A percentile compares a stretch with the other conserved stretches of the same genome.
These are phyloP conservation scores for Gambelia wislizenii DNA, from an alignment of 2,797 vertebrate species.

Conservation along the genomic window DNA sequence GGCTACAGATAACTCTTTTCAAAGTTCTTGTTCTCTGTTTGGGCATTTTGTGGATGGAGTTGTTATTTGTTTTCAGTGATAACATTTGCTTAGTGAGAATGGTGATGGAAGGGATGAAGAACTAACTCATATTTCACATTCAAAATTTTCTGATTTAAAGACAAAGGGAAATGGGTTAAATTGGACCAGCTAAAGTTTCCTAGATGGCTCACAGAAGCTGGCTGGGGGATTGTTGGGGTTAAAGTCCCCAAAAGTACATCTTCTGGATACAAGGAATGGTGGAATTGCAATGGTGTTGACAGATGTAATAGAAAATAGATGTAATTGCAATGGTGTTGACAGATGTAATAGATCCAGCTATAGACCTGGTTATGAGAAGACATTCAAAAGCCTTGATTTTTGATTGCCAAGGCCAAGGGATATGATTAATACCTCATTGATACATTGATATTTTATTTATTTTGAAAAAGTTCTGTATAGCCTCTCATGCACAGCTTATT, in stretches of 20 bases:
- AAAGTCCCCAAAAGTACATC: too few species aligned
- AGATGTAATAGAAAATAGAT: slow-evolving; percentile 60
- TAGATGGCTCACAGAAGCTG: slow-evolving; percentile 31
- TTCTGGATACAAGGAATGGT: slow-evolving; percentile 27
- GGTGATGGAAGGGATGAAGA: not conserved
- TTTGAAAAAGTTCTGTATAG: not conserved
- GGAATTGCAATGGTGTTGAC: slow-evolving; percentile 65
- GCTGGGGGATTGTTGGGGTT: too few species aligned
- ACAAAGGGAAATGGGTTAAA: slow-evolving; percentile 58
- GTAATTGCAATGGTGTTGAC: slow-evolving; percentile 65
- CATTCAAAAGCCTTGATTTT: slow-evolving; percentile 63
- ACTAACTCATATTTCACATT: slow-evolving; percentile 48
- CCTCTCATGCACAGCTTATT: not conserved
- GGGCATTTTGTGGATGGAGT: not conserved
- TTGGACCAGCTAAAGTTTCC: slow-evolving; percentile 49
- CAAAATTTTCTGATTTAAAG: slow-evolving; percentile 24
- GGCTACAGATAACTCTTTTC: not conserved
- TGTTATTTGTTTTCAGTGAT: not conserved
- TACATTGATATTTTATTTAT: not conserved
- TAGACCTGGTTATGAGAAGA: slow-evolving; percentile 62
- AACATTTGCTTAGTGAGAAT: not conserved
- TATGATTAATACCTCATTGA: slow-evolving; percentile 4
- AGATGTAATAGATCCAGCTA: slow-evolving; percentile 46
- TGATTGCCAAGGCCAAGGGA: slow-evolving; percentile 65
- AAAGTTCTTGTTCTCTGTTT: not conserved